These are phyloP conservation scores for Empis livida DNA, from an alignment of 2,888 invertebrate species.

Conservation along the genomic window DNA sequence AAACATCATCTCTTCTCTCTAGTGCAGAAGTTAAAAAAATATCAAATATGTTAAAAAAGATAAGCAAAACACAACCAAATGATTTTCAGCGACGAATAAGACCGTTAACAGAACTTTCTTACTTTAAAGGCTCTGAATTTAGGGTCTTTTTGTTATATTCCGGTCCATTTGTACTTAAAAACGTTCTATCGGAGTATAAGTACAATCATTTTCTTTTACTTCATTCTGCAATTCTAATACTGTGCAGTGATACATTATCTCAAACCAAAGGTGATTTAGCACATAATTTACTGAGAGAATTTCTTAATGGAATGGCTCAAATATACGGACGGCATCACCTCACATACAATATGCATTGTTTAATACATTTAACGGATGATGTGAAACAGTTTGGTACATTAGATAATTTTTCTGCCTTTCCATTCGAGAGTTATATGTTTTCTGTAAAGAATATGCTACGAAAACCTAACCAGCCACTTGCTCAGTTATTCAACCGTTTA, in stretches of 20 bases:
- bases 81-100: too few species aligned
- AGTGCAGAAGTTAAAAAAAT: too few species aligned
- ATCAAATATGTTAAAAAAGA: too few species aligned
- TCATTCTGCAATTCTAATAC: slow-evolving; percentile 13
- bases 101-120: too few species aligned
- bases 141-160: slow-evolving; percentile 13
- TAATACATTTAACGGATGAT: slow-evolving; percentile 14
- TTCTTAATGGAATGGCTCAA: slow-evolving; percentile 10
- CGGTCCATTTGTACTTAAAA: slow-evolving; percentile 15
- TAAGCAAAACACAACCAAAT: too few species aligned
- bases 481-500: slow-evolving; percentile 14
- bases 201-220: slow-evolving; percentile 14
- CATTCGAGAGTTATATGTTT: slow-evolving; percentile 14
- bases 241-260: slow-evolving; percentile 10
- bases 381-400: slow-evolving; percentile 12
- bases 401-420: slow-evolving; percentile 15
- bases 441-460: background rate
- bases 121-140: slow-evolving; percentile 15
- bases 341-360: slow-evolving; percentile 15
- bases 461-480: slow-evolving; percentile 10
- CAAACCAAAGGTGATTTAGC: slow-evolving; percentile 12
- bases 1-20: too few species aligned
- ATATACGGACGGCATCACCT: slow-evolving; percentile 14
- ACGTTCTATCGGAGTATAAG: slow-evolving; percentile 8
- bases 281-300: slow-evolving; percentile 13